Evolutionary conservation across 2,797 vertebrate genomes (phyloP).

Genomic region (Cirrhinus molitorella): DNA sequence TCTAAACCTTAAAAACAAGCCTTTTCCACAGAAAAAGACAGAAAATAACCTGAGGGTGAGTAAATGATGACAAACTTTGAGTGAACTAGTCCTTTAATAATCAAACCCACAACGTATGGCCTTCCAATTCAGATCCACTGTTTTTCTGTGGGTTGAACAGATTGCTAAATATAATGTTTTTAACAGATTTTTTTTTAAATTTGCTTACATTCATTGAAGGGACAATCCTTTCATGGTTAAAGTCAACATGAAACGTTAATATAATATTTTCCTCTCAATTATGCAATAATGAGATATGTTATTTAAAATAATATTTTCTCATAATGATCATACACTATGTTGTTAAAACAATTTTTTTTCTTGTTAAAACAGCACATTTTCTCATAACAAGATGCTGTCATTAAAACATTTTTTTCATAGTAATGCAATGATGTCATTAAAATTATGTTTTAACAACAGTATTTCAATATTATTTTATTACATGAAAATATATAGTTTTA

Average conservation of each 20-base stretch:
- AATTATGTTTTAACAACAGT: too few relatives aligned
- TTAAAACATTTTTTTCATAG: too few relatives aligned
- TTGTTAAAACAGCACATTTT: too few relatives aligned
- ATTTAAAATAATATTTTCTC: too few relatives aligned
- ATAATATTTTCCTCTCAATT: too few relatives aligned
- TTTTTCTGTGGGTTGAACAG: not conserved
- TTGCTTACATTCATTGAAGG: conserved; percentile 3
- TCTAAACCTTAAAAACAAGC: not conserved
- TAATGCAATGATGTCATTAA: too few relatives aligned
- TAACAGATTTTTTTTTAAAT: not conserved
- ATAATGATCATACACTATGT: too few relatives aligned
- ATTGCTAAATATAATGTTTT: not conserved
- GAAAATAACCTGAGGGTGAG: not conserved
- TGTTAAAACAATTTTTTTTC: too few relatives aligned
- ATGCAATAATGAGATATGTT: too few relatives aligned
- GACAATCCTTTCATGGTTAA: not conserved
- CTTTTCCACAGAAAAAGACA: not conserved
- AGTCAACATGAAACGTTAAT: conserved; percentile 8
- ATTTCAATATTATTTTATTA: too few relatives aligned
- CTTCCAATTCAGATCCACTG: not conserved
- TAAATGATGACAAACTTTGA: not conserved
- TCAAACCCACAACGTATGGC: not conserved
- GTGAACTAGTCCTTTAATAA: not conserved
- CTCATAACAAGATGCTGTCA: too few relatives aligned
- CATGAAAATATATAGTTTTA: too few relatives aligned